These are phyloP conservation scores for Orientallactaga bullata DNA, from an alignment of 2,113 vertebrate species.

Conservation along the genomic window DNA sequence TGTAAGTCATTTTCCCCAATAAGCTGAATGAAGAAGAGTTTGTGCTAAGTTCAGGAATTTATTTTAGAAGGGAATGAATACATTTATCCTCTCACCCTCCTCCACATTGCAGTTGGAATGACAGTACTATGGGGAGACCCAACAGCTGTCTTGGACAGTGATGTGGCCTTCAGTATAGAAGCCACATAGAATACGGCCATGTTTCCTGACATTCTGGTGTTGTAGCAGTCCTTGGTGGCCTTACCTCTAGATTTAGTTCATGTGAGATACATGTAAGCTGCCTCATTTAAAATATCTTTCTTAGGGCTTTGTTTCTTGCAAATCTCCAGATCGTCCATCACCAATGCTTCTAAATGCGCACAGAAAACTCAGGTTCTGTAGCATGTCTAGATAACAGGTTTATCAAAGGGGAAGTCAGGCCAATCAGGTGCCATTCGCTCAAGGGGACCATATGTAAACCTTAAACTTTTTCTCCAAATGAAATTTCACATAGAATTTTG, in stretches of 20 bases:
- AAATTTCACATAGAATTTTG: background rate
- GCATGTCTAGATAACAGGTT: background rate
- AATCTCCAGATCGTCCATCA: background rate
- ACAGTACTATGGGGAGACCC: background rate
- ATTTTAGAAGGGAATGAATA: background rate
- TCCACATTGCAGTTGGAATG: background rate
- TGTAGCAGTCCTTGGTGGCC: background rate
- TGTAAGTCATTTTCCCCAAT: constrained; percentile 1
- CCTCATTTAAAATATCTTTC: constrained; percentile 30
- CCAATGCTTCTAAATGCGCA: constrained; percentile 9
- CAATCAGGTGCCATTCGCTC: background rate
- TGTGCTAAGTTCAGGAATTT: background rate
- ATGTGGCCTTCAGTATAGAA: background rate
- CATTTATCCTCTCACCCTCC: background rate
- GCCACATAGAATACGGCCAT: background rate
- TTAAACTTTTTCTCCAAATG: background rate
- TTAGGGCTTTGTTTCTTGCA: background rate
- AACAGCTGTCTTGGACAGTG: background rate
- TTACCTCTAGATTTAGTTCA: constrained; percentile 18
- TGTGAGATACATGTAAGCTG: background rate
- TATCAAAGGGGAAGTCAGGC: background rate
- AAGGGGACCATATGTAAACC: background rate
- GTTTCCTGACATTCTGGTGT: background rate
- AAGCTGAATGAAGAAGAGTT: background rate
- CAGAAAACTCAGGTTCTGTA: background rate